A percentile compares a stretch with the other conserved stretches of the same genome.
phyloP scores from a whole-genome alignment of 2,113 vertebrate genomes.

The Elanoides forficatus region DNA sequence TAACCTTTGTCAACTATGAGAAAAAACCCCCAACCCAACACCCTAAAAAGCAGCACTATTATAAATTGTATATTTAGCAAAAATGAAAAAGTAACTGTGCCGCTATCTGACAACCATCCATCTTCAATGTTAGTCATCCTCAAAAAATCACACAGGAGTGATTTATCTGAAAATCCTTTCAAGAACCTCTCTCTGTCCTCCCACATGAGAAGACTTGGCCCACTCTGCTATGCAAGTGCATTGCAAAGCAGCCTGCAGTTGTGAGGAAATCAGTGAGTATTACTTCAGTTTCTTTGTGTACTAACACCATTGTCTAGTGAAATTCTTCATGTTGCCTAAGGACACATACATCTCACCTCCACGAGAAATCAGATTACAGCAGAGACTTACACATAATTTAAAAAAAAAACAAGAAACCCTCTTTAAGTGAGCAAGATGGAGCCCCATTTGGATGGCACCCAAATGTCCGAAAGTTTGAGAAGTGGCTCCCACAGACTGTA shows the following conservation, averaged over 20 bases:
- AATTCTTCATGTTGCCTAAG: neutral
- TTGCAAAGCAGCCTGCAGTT: neutral
- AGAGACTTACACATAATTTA: neutral
- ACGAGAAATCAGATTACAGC: neutral
- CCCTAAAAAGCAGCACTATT: neutral
- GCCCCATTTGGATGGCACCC: fast-evolving
- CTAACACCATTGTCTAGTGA: neutral
- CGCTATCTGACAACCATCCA: neutral
- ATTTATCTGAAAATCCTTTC: neutral
- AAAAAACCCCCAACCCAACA: neutral
- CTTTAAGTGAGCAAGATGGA: neutral
- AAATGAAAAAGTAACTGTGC: neutral
- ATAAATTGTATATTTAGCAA: neutral
- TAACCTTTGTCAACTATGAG: neutral
- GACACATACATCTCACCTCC: neutral
- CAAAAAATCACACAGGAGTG: neutral
- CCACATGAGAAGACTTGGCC: neutral
- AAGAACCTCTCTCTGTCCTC: neutral
- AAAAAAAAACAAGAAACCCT: neutral
- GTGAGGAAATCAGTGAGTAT: neutral
- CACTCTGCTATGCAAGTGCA: neutral
- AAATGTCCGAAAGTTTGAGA: neutral
- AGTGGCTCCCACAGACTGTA: neutral
- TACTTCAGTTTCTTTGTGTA: neutral
- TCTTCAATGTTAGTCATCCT: neutral